Evolutionary conservation across 30 jellyfish, hydroid and myxozoan species (phyloP), one percentile per base, ranked within the genome.

Genomic region (Catostylus mosaicus): DNA sequence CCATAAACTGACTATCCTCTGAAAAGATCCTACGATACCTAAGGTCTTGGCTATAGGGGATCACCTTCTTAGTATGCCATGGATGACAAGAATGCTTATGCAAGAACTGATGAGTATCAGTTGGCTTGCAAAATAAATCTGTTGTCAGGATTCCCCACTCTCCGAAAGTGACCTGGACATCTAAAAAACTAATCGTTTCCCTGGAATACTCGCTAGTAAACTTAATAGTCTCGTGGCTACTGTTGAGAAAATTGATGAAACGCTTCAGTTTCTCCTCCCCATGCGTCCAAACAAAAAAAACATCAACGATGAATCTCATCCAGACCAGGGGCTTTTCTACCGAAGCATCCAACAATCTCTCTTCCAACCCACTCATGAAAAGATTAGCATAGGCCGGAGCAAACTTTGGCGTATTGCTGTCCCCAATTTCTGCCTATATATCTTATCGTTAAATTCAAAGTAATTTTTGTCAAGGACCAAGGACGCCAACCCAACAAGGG

Each of bases 311-410:
- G 43, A 38, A 70, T 71, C 88, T 47, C 84, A 80, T 38, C 80
- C 88, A 82, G 45, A 82, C 88, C 34, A 67, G 0, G 30, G 94
- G 94, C 47, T 74, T 72, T 37, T 52, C 88, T 31, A 23, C 65
- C 9, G 77, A 36, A 0, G 47, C 67, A 3, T 76, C 78, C 77
- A 76, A 27, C 80, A 78, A 32, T 26, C 56, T 78, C 43, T 78
- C 71, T 38, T 86, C 86, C 67, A 86, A 64, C 57, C 78, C 66
- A 32, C 46, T 38, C 86, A 61, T 47, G 46, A 84, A 84, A 38
- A 52, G 66, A 47, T 54, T 84, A 46, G 90, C 89, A n/a, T n/a
- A 60, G 54, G 69, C 30, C 69, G 33, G 69, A 6, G 33, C 33
- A n/a, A 56, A 56, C 33, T 56, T 26, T 6, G 6, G 19, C 33